These are phyloP conservation scores for Zingel zingel DNA, from an alignment of 2,113 vertebrate species.

Conservation along the genomic window DNA sequence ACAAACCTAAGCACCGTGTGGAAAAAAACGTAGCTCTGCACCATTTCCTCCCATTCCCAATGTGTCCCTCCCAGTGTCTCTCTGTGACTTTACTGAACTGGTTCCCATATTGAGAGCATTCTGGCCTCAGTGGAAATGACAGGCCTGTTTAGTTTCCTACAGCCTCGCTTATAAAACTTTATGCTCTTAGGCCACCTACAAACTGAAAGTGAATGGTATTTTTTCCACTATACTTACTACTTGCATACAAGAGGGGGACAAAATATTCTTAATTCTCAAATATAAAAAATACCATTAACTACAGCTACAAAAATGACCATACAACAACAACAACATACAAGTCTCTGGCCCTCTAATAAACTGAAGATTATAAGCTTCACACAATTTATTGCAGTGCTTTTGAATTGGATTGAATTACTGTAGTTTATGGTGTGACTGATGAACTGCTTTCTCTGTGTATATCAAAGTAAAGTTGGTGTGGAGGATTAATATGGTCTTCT, in stretches of 20 bases:
- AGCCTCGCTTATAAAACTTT: conserved; percentile 3
- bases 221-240: background rate
- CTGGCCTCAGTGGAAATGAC: conserved; percentile 33
- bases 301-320: background rate
- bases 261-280: background rate
- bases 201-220: background rate
- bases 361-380: background rate
- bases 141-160: conserved; percentile 12
- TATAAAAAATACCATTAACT: no score
- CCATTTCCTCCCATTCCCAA: conserved; percentile 48
- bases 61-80: conserved; percentile 20
- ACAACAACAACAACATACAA: background rate
- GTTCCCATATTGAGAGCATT: conserved; percentile 41
- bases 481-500: conserved; percentile 32
- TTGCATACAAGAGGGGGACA: background rate
- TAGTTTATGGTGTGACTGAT: background rate
- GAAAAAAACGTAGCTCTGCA: conserved; percentile 12
- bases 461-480: conserved; percentile 25
- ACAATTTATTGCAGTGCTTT: background rate
- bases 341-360: background rate
- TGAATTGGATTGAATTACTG: background rate
- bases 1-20: background rate
- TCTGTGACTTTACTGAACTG: conserved; percentile 38
- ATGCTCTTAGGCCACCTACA: background rate
- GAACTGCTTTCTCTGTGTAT: background rate